Percentiles rank a stretch among this genome's conserved stretches.
These are phyloP conservation scores for Cosmia pyralina DNA, from an alignment of 2,888 invertebrate species.

Conservation along the genomic window DNA sequence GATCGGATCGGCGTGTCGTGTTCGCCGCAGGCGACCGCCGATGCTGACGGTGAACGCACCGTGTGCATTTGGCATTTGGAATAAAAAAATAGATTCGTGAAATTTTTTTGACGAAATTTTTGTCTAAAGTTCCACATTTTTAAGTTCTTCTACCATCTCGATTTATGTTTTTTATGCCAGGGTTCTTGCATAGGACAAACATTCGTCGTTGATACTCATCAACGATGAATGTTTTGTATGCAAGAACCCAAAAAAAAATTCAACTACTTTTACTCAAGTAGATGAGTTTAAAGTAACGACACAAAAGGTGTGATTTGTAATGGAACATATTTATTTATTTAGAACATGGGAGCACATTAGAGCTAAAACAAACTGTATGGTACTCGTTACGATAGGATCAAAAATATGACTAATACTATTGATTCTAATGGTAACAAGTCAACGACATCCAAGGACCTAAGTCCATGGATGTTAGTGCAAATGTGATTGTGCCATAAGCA, in stretches of 20 bases:
- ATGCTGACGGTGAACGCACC: constrained; percentile 51
- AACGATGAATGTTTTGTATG: too few relatives aligned
- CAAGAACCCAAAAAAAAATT: too few relatives aligned
- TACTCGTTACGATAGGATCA: not conserved
- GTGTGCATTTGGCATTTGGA: constrained; percentile 38
- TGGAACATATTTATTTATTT: not conserved
- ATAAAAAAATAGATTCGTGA: not conserved
- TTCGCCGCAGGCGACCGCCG: constrained; percentile 69
- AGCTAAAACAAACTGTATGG: not conserved
- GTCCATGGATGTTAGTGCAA: not conserved
- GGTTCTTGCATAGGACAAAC: not conserved
- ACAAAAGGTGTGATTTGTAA: not conserved
- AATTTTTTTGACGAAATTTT: not conserved
- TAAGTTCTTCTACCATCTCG: too few relatives aligned
- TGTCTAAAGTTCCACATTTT: not conserved
- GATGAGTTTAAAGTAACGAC: not conserved
- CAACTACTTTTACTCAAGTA: too few relatives aligned
- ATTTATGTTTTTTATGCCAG: not conserved
- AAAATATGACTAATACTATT: not conserved
- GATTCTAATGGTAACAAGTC: not conserved
- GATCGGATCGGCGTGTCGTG: constrained; percentile 75
- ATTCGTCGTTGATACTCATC: not conserved
- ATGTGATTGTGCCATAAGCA: not conserved
- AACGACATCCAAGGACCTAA: not conserved
- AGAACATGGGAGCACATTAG: not conserved